These are phyloP conservation scores for Neofelis nebulosa DNA, from an alignment of 2,113 vertebrate genomes.

Conservation along the genomic window DNA sequence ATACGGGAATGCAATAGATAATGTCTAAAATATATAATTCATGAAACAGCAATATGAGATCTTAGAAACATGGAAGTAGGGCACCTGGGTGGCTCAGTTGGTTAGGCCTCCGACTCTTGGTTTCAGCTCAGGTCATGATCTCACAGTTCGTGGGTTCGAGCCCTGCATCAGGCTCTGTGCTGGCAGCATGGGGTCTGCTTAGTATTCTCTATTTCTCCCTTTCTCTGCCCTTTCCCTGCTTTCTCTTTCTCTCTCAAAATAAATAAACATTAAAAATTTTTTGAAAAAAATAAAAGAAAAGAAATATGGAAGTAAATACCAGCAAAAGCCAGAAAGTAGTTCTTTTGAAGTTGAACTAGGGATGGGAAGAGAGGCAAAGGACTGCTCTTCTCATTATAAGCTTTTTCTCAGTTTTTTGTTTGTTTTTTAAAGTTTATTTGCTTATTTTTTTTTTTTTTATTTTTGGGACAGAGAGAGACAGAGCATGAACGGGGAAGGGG, in stretches of 20 bases:
- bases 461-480: too few species aligned
- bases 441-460: background rate
- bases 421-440: background rate
- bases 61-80: constrained; percentile 40
- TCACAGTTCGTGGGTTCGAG: background rate
- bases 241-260: background rate
- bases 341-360: background rate
- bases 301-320: constrained; percentile 14
- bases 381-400: background rate
- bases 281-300: background rate
- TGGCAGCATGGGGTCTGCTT: background rate
- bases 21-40: constrained; percentile 12
- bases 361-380: background rate
- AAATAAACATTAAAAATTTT: background rate
- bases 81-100: background rate
- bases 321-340: constrained; percentile 33
- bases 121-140: background rate
- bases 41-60: constrained; percentile 3
- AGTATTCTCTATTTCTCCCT: background rate
- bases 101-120: background rate
- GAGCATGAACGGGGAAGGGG: too few species aligned
- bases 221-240: background rate
- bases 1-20: background rate
- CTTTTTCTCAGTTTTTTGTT: background rate
- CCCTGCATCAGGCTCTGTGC: background rate